A percentile compares a stretch with the other conserved stretches of the same genome.
phyloP scores from a whole-genome alignment of 1,140 invertebrate genomes.

The Papilio polytes region DNA sequence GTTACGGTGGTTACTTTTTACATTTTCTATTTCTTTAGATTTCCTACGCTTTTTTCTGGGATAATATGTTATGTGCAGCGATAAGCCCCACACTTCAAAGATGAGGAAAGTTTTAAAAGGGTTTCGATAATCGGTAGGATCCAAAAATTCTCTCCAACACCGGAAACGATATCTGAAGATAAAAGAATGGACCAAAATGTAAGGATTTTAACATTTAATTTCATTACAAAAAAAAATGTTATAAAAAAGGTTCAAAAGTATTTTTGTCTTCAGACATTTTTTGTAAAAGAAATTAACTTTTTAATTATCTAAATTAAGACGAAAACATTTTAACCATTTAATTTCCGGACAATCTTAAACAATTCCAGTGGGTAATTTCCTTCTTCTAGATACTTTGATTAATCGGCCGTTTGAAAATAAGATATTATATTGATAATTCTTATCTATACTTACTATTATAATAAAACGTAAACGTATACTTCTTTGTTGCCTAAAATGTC shows the following conservation, averaged over 20 bases:
- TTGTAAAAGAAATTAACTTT: background rate
- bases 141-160: background rate
- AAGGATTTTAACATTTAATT: background rate
- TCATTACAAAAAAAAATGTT: background rate
- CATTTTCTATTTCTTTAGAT: no score
- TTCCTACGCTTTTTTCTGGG: no score
- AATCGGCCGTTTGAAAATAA: background rate
- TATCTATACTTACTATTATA: no score
- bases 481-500: no score
- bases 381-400: background rate
- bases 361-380: background rate
- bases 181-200: background rate
- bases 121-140: background rate
- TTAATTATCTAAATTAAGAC: constrained; percentile 1
- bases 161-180: background rate
- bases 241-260: background rate
- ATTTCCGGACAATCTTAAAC: constrained; percentile 16
- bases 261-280: background rate
- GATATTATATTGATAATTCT: background rate
- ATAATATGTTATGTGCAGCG: no score
- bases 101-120: background rate
- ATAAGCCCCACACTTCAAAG: no score
- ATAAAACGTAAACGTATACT: no score
- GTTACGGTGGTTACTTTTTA: no score
- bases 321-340: constrained; percentile 18